Evolutionary conservation across 2,888 invertebrate species (phyloP), one percentile per base, ranked within the genome.

Genomic region (Scrobipalpa atriplicella): DNA sequence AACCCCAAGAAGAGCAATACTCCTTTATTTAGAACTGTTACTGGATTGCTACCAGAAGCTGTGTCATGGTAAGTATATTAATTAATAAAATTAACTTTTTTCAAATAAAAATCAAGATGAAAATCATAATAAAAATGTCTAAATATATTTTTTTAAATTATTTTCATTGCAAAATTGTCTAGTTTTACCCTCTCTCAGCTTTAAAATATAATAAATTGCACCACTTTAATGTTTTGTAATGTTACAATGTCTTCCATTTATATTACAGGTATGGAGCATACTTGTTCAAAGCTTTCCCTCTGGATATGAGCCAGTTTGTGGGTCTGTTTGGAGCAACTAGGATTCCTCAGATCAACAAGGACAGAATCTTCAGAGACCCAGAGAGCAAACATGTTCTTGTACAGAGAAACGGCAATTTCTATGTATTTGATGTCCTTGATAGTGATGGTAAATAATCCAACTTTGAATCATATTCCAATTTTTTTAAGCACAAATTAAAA

Each of bases 281-380:
- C 78, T 94, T 96, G 43, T 96, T 96, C 70, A 95, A 99, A 91
- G 99, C 98, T 0, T 99, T n/a, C 85, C 99, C 99, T 3, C 90
- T 99, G 68, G 99, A 99, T 83, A 99, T 99, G 99, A 98, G 98
- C 72, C 99, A 99, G 81, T 99, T 98, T 90, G 90, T 93, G 65
- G 96, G 95, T 66, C 92, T 99, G 8, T 99, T 99, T 89, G 97
- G 97, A 75, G 96, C 98, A 0, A 96, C 98, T 5, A 94, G 99
- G 73, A 96, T 99, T 75, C 99, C 99, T 19, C 90, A 94, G 73
- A 79, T 93, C 54, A 95, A 93, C 65, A 98, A 97, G 87, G 99
- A 99, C 90, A 93, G 93, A 73, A 94, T 99, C 64, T 93, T 93
- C 62, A 94, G 95, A 71, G 94, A 95, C 73, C 85, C 93, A 6